Evolutionary conservation across 2,888 invertebrate genomes (phyloP).

Genomic region (Ctena decussata): DNA sequence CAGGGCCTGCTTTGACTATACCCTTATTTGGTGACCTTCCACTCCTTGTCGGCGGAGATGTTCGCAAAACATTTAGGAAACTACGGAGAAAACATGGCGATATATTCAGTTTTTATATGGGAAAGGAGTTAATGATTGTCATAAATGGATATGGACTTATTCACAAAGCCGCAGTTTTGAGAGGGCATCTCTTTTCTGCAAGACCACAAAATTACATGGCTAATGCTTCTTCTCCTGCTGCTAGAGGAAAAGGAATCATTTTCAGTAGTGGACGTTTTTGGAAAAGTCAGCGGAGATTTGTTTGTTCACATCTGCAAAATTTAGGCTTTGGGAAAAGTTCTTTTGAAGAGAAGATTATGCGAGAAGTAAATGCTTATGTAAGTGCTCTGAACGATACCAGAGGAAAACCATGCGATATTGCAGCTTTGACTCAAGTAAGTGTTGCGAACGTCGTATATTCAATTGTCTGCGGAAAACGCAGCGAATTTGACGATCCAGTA

Average conservation of each 20-base stretch:
- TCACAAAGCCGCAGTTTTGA: background rate
- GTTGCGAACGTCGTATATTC: constrained; percentile 56
- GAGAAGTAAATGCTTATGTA: constrained; percentile 59
- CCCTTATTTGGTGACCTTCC: constrained; percentile 35
- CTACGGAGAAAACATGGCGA: background rate
- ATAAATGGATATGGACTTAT: background rate
- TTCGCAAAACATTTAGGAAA: background rate
- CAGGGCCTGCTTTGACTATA: constrained; percentile 12
- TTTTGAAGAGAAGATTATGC: constrained; percentile 42
- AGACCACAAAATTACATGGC: background rate
- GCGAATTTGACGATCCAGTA: constrained; percentile 43
- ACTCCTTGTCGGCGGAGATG: constrained; percentile 17
- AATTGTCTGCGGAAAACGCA: constrained; percentile 48
- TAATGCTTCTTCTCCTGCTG: background rate
- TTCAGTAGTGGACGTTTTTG: constrained; percentile 33
- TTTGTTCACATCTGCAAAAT: constrained; percentile 44
- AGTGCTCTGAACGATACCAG: constrained; percentile 2
- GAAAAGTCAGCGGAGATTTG: constrained; percentile 55
- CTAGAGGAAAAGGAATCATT: constrained; percentile 9
- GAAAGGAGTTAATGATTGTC: background rate
- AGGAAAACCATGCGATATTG: constrained; percentile 20
- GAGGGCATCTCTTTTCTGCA: constrained; percentile 6
- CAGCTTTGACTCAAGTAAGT: constrained; percentile 18
- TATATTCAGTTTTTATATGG: constrained; percentile 18
- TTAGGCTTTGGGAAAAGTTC: constrained; percentile 44